Conservation (phyloP, 2,797 vertebrate genomes). For the Sebastes taczanowskii region DNA sequence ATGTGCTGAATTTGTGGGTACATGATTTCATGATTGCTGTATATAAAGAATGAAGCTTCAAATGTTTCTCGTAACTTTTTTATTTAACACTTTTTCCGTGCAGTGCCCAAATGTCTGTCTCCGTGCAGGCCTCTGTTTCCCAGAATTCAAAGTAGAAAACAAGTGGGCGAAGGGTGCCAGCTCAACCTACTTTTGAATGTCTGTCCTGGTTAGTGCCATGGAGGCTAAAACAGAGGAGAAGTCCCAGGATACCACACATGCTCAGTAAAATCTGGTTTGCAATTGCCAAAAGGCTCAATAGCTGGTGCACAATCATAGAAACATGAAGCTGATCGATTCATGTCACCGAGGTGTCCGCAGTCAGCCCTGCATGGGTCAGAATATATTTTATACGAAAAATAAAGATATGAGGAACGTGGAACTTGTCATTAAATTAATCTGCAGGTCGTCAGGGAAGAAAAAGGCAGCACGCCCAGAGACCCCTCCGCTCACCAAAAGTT, state of each 20-base stretch:
- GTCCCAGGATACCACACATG: no score
- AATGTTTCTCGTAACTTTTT: background rate
- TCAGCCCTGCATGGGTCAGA: no score
- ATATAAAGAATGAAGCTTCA: background rate
- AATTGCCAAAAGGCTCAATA: no score
- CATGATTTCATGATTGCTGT: background rate
- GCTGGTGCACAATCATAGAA: rapidly evolving
- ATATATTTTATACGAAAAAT: no score
- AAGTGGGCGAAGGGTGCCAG: constrained; percentile 81
- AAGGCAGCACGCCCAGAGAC: no score
- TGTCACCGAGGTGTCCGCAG: no score
- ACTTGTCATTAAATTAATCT: no score
- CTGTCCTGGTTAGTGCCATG: rapidly evolving
- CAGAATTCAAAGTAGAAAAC: constrained; percentile 62
- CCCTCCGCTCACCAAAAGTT: no score
- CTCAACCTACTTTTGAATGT: background rate
- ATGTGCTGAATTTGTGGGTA: background rate
- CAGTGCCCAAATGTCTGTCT: constrained; percentile 6
- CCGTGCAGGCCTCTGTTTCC: constrained; percentile 65
- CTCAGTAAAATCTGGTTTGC: no score
- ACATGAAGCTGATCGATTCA: no score
- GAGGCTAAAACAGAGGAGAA: rapidly evolving
- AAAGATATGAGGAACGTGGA: no score
- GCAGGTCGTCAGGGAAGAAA: rapidly evolving
- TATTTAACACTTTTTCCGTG: background rate